phyloP scores from a whole-genome alignment of 1,140 invertebrate species.

The Drosophila melanica region DNA sequence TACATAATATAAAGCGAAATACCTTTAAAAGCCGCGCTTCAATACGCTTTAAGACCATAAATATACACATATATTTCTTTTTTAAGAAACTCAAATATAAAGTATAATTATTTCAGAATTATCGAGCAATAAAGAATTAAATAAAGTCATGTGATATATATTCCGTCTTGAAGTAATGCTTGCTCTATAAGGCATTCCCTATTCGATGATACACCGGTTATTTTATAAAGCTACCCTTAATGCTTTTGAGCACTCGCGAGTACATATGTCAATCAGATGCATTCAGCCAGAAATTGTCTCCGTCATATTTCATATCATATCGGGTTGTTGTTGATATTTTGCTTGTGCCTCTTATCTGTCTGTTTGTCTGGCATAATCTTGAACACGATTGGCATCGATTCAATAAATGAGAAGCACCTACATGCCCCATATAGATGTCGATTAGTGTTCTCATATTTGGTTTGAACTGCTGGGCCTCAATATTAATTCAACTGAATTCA shows the following conservation, averaged over 20 bases:
- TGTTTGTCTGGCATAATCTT: not conserved
- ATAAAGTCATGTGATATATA: no score
- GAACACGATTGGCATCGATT: constrained; percentile 13
- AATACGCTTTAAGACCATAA: no score
- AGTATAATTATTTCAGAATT: no score
- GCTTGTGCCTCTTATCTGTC: not conserved
- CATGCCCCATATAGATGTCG: constrained; percentile 2
- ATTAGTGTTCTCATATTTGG: constrained; percentile 30
- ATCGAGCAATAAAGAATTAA: no score
- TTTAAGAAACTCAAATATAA: no score
- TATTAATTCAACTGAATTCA: not conserved
- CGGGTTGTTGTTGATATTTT: constrained; percentile 4
- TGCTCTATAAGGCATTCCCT: not conserved
- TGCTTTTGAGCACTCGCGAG: no score
- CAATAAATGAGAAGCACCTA: constrained; percentile 23
- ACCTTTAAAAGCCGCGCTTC: no score
- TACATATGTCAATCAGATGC: constrained; percentile 16
- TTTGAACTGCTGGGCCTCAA: not conserved
- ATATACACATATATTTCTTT: no score
- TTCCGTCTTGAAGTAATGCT: no score
- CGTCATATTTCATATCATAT: not conserved
- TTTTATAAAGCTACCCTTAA: not conserved
- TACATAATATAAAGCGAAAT: no score
- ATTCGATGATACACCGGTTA: not conserved
- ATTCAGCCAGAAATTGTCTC: constrained; percentile 30